Conservation (phyloP, 2,888 invertebrate genomes). For the Maniola hyperantus region DNA sequence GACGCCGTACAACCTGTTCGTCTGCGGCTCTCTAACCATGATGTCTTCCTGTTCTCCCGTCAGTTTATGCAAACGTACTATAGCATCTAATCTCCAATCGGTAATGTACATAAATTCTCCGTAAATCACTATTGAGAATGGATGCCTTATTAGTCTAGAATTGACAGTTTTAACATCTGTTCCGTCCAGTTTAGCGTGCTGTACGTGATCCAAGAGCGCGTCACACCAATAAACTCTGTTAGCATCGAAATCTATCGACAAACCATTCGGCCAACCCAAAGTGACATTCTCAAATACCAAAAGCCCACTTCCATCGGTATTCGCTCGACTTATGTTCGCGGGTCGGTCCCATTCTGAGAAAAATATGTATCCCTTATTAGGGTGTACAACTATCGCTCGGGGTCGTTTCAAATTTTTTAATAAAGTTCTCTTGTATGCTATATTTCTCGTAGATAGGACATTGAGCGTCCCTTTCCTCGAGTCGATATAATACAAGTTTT, state of each 20-base stretch:
- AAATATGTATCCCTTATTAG: slow-evolving; percentile 96
- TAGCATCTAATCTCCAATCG: slow-evolving; percentile 98
- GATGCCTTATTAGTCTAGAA: slow-evolving; percentile 92
- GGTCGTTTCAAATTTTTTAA: slow-evolving; percentile 95
- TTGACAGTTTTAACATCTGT: slow-evolving; percentile 94
- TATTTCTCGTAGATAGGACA: slow-evolving; percentile 93
- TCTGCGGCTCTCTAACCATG: slow-evolving; percentile 93
- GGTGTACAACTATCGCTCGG: slow-evolving; percentile 97
- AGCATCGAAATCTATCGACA: slow-evolving; percentile 94
- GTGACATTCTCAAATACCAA: slow-evolving; percentile 95
- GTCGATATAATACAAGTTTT: slow-evolving; percentile 97
- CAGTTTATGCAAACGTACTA: slow-evolving; percentile 93
- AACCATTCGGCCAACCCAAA: slow-evolving; percentile 98
- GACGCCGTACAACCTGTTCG: slow-evolving; percentile 95
- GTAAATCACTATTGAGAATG: slow-evolving; percentile 95
- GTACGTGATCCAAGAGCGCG: slow-evolving; percentile 97
- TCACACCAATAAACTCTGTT: slow-evolving; percentile 99
- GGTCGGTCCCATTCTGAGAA: slow-evolving; percentile 98
- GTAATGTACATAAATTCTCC: slow-evolving; percentile 97
- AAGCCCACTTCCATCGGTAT: slow-evolving; percentile 93
- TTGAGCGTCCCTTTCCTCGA: slow-evolving; percentile 96
- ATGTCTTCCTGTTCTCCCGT: slow-evolving; percentile 94
- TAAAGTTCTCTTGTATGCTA: slow-evolving; percentile 91
- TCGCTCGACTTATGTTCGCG: slow-evolving; percentile 96
- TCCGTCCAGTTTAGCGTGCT: slow-evolving; percentile 95